Conservation (phyloP, 1,140 invertebrate species). For the Cydia pomonella region DNA sequence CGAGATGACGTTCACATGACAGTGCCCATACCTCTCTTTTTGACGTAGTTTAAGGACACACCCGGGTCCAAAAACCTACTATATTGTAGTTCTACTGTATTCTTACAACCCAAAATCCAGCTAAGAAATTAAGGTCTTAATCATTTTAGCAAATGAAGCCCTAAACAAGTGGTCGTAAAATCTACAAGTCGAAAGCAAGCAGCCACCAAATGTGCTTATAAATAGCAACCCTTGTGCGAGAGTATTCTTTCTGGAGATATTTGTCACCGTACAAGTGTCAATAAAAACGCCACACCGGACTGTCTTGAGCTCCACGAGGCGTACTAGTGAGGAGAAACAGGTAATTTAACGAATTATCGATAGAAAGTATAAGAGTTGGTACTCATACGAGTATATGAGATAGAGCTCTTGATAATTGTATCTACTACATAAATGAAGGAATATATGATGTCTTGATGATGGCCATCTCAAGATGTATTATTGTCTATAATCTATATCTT, state of each 20-base stretch:
- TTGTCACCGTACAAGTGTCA: slow-evolving; percentile 78
- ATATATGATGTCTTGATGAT: no score
- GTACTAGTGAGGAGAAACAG: slow-evolving; percentile 50
- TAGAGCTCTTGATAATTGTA: no score
- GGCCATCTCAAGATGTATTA: no score
- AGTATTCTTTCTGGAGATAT: slow-evolving; percentile 54
- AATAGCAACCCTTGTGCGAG: slow-evolving; percentile 28
- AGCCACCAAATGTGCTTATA: slow-evolving; percentile 28
- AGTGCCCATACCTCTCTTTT: no score
- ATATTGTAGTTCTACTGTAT: no score
- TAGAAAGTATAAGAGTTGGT: neutral
- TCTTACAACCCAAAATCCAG: neutral
- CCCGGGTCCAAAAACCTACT: no score
- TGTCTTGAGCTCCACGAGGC: slow-evolving; percentile 59
- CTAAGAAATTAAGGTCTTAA: neutral
- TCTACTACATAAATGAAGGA: no score
- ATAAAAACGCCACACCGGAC: slow-evolving; percentile 79
- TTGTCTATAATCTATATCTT: no score
- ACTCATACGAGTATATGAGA: no score
- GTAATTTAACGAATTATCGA: slow-evolving; percentile 37
- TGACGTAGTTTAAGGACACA: no score
- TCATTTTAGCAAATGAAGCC: neutral
- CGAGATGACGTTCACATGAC: no score
- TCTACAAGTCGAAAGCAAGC: slow-evolving; percentile 38
- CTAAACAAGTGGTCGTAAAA: slow-evolving; percentile 33